Conservation (phyloP, 2,797 vertebrate genomes). For the Graptemys geographica region DNA sequence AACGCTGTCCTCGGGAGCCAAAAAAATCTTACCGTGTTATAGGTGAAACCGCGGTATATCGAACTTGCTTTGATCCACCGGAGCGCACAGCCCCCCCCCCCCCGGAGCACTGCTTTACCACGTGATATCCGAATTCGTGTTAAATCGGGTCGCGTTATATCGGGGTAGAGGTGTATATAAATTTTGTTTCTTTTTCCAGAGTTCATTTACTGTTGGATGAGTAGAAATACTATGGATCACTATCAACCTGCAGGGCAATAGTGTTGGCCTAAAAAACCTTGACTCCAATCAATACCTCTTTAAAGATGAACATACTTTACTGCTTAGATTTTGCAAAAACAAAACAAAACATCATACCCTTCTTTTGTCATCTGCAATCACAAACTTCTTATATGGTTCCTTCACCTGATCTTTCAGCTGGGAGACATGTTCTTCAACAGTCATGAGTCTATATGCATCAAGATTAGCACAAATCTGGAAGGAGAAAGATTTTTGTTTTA, state of each 20-base stretch:
- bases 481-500: conserved; percentile 41
- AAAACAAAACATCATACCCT: conserved; percentile 77
- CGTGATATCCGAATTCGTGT: too few species aligned
- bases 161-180: not conserved
- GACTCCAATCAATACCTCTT: fast-evolving
- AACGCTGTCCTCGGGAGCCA: too few species aligned
- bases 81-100: too few species aligned
- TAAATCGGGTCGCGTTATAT: too few species aligned
- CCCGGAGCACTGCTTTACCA: too few species aligned
- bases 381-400: conserved; percentile 85
- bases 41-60: too few species aligned
- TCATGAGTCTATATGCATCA: conserved; percentile 93
- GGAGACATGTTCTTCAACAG: conserved; percentile 73
- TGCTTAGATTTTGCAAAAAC: not conserved
- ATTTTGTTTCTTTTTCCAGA: not conserved
- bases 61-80: too few species aligned
- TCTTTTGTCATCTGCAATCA: conserved; percentile 85
- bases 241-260: not conserved
- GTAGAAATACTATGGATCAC: not conserved
- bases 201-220: not conserved
- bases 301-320: not conserved
- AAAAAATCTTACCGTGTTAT: too few species aligned
- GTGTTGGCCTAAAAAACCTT: not conserved
- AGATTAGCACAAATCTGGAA: conserved; percentile 95
- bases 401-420: conserved; percentile 82